Evolutionary conservation across 1,140 invertebrate species (phyloP), one percentile per base, ranked within the genome.

Genomic region (Drosophila murphyi): DNA sequence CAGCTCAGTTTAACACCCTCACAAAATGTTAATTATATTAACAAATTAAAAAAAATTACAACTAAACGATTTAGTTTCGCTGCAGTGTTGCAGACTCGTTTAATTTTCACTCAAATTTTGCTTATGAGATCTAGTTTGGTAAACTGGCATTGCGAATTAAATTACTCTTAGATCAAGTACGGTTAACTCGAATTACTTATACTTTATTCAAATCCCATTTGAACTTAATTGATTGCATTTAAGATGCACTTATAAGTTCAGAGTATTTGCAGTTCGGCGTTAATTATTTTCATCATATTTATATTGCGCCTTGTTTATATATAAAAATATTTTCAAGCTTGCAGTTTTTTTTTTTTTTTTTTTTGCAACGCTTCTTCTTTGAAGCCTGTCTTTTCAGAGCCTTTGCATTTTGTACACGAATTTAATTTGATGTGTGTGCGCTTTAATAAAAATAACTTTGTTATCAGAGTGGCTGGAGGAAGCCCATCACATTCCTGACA

Each of bases 231-330:
- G 20, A 20, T 20, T 20, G 20, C 20, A 20, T 20, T 20, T 20
- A 20, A 20, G 20, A 20, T 20, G 20, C 20, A 20, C 20, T 20
- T 20, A 20, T 20, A 20, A 20, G 20, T 20, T 20, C 20, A 51
- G 60, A 5, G 57, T 28, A 70, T 54, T 20, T 7, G 2, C 5
- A 4, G 3, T 3, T 67, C 47, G 35, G 2, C 5, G 12, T 31
- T 28, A 0, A 39, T 64, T 54, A 3, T 56, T 59, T 51, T 51
- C 8, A 64, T 56, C 55, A 59, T 62, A 56, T 72, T 70, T 87
- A 82, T 79, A 72, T 82, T 80, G 62, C 83, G 77, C 57, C 83
- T 83, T 78, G 85, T 89, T 89, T 83, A 88, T 80, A 74, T 67
- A 74, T 82, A 77, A 60, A 87, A 88, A 78, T 80, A 82, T 79